Conservation (phyloP, 1,140 invertebrate species). For the Megalonaias nervosa region DNA sequence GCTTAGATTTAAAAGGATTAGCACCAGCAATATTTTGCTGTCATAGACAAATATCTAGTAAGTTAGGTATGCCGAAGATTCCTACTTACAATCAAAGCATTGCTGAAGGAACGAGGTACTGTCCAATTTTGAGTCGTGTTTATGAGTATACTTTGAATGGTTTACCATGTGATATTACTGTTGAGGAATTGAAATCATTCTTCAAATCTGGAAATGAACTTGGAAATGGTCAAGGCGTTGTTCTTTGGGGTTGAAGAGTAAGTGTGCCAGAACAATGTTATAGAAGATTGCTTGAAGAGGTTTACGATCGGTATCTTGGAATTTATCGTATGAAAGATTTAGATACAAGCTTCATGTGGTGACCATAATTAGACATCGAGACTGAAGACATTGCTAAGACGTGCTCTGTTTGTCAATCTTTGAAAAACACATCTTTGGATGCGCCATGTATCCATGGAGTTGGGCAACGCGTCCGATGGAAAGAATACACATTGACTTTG, state of each 20-base stretch:
- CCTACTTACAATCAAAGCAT: slow-evolving; percentile 19
- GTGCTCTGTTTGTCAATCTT: slow-evolving; percentile 41
- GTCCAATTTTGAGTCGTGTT: background rate
- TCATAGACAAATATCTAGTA: slow-evolving; percentile 14
- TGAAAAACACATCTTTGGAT: slow-evolving; percentile 27
- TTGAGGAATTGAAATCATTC: slow-evolving; percentile 14
- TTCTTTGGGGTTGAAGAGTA: slow-evolving; percentile 28
- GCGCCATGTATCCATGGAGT: slow-evolving; percentile 57
- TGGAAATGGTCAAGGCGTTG: slow-evolving; percentile 10
- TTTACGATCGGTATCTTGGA: slow-evolving; percentile 50
- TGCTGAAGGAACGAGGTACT: slow-evolving; percentile 1
- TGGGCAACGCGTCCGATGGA: slow-evolving; percentile 63
- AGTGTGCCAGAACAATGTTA: slow-evolving; percentile 14
- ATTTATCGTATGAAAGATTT: slow-evolving; percentile 70
- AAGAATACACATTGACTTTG: slow-evolving; percentile 73
- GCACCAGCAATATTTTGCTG: slow-evolving; percentile 25
- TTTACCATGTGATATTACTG: slow-evolving; percentile 10
- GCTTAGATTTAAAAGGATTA: slow-evolving; percentile 53
- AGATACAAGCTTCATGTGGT: slow-evolving; percentile 70
- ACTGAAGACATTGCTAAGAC: slow-evolving; percentile 55
- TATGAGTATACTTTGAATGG: slow-evolving; percentile 10
- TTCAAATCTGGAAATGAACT: slow-evolving; percentile 12
- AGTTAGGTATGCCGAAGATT: slow-evolving; percentile 16
- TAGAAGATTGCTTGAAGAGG: slow-evolving; percentile 7
- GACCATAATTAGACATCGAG: slow-evolving; percentile 70